Percentiles rank a stretch among this genome's conserved stretches.
Evolutionary conservation across 1,140 invertebrate genomes (phyloP).

Genomic region (Atta colombica): DNA sequence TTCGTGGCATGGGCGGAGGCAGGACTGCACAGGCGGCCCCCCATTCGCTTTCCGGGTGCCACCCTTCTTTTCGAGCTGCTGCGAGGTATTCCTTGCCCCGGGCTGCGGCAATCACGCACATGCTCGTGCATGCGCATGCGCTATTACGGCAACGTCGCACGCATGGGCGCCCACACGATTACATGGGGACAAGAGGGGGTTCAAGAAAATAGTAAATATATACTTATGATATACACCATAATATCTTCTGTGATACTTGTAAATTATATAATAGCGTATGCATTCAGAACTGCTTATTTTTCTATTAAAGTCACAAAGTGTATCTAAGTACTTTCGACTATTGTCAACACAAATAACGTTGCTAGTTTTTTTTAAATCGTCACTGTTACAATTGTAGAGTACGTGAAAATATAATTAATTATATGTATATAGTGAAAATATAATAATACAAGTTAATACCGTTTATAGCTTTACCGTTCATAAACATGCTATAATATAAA

Average conservation of each 20-base stretch:
- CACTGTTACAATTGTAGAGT: not conserved
- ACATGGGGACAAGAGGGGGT: conserved; percentile 11
- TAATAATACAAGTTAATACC: conserved; percentile 1
- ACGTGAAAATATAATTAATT: not conserved
- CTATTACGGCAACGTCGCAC: conserved; percentile 58
- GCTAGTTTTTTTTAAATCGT: not conserved
- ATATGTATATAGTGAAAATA: not conserved
- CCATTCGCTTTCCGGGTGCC: conserved; percentile 84
- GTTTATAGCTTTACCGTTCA: not conserved
- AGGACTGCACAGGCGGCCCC: conserved; percentile 80
- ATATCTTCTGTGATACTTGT: conserved; percentile 28
- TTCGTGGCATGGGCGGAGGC: conserved; percentile 84
- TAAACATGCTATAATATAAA: not conserved
- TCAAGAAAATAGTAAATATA: conserved; percentile 50
- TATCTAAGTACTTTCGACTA: not conserved
- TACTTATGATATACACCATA: conserved; percentile 28
- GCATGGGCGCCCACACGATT: conserved; percentile 64
- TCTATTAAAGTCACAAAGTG: conserved; percentile 29
- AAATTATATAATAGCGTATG: conserved; percentile 44
- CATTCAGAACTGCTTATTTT: conserved; percentile 42
- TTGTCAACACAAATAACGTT: not conserved
- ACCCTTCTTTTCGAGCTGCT: conserved; percentile 80
- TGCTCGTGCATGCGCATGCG: conserved; percentile 73
- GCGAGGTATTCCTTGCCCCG: conserved; percentile 72
- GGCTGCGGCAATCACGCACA: conserved; percentile 73